Percentiles rank a stretch among this genome's conserved stretches.
These are phyloP conservation scores for Drosophila flavopinicola DNA, from an alignment of 2,888 invertebrate species.

Conservation along the genomic window DNA sequence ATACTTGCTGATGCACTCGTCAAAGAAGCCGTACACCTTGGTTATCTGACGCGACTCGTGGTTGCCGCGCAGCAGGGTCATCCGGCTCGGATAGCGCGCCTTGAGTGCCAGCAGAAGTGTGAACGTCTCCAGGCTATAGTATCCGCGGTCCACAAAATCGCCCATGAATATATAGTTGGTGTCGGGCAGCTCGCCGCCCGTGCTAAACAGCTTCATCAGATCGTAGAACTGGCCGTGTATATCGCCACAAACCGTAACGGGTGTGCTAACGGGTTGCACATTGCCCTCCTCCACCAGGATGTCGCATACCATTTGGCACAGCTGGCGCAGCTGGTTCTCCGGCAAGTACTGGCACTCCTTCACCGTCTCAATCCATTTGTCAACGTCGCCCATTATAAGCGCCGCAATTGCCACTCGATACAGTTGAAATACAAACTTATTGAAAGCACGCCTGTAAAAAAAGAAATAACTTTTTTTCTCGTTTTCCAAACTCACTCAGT, in stretches of 20 bases:
- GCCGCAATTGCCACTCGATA: neutral
- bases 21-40: slow-evolving; percentile 99
- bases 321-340: slow-evolving; percentile 97
- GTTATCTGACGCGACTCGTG: slow-evolving; percentile 99
- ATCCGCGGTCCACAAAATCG: slow-evolving; percentile 99
- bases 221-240: slow-evolving; percentile 99
- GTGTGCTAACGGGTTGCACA: slow-evolving; percentile 97
- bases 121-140: slow-evolving; percentile 99
- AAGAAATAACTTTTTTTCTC: neutral
- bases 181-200: slow-evolving; percentile 98
- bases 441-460: neutral
- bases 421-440: neutral
- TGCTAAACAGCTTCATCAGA: slow-evolving; percentile 97
- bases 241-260: slow-evolving; percentile 99
- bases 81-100: slow-evolving; percentile 94
- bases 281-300: slow-evolving; percentile 97
- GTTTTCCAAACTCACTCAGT: neutral
- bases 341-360: slow-evolving; percentile 98
- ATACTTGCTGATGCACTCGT: slow-evolving; percentile 99
- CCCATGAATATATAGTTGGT: slow-evolving; percentile 99
- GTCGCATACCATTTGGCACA: slow-evolving; percentile 97
- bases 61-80: slow-evolving; percentile 97
- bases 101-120: slow-evolving; percentile 97
- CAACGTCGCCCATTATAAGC: slow-evolving; percentile 89
- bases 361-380: slow-evolving; percentile 97